phyloP scores from a whole-genome alignment of 1,140 invertebrate species.

The Pogonomyrmex barbatus region DNA sequence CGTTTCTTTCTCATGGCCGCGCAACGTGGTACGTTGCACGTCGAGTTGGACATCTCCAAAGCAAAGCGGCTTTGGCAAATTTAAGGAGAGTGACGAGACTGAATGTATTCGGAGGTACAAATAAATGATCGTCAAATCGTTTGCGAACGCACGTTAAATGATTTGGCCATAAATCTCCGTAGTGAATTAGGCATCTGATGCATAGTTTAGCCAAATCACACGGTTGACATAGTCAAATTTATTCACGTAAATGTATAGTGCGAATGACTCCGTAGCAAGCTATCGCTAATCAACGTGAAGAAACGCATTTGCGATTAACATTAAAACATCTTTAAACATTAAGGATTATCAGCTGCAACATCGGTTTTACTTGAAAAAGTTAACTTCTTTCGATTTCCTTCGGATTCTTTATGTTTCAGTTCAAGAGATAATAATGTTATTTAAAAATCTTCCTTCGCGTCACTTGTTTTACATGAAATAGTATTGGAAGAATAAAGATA shows the following conservation, averaged over 20 bases:
- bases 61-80: neutral
- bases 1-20: constrained; percentile 16
- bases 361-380: neutral
- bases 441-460: neutral
- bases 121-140: constrained; percentile 44
- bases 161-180: constrained; percentile 39
- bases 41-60: neutral
- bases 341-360: constrained; percentile 10
- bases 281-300: constrained; percentile 47
- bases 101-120: constrained; percentile 24
- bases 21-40: constrained; percentile 36
- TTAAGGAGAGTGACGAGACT: constrained; percentile 20
- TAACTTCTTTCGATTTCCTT: neutral
- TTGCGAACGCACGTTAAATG: constrained; percentile 37
- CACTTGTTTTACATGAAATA: neutral
- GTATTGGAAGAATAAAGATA: constrained; percentile 8
- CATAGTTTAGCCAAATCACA: neutral
- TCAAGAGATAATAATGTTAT: neutral
- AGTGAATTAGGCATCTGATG: constrained; percentile 21
- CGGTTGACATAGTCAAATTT: constrained; percentile 49
- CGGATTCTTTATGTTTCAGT: neutral
- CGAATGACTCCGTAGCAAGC: constrained; percentile 5
- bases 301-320: constrained; percentile 18
- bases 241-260: neutral
- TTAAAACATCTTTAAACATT: neutral